Evolutionary conservation across 2,888 invertebrate genomes (phyloP).

Genomic region (Bugulina stolonifera): DNA sequence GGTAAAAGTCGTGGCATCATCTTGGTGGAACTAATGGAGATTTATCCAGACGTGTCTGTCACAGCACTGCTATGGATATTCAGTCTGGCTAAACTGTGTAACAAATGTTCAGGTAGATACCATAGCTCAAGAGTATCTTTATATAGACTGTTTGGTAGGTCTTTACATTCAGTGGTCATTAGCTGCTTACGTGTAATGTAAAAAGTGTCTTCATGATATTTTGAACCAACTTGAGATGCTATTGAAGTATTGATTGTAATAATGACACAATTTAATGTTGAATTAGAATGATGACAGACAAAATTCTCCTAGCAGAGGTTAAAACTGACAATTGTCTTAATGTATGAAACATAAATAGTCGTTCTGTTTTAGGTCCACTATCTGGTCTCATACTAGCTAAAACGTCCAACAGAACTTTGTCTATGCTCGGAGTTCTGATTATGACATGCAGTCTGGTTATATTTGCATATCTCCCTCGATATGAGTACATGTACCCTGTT

Average conservation of each 20-base stretch:
- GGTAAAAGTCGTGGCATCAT: slow-evolving; percentile 15
- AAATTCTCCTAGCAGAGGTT: too few species aligned
- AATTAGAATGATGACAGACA: too few species aligned
- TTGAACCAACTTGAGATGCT: too few species aligned
- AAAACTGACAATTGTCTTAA: too few species aligned
- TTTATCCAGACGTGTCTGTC: background rate
- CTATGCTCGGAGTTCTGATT: background rate
- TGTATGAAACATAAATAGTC: too few species aligned
- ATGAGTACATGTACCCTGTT: background rate
- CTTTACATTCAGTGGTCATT: too few species aligned
- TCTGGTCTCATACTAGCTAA: background rate
- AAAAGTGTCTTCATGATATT: too few species aligned
- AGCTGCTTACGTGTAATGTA: too few species aligned
- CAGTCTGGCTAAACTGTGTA: background rate
- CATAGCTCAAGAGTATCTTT: too few species aligned
- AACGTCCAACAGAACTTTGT: slow-evolving; percentile 1
- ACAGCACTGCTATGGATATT: background rate
- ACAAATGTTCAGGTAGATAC: background rate
- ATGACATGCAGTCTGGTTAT: background rate
- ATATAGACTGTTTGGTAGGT: too few species aligned
- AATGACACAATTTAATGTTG: too few species aligned
- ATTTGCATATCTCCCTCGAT: background rate
- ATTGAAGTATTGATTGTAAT: too few species aligned
- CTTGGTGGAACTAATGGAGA: slow-evolving; percentile 10
- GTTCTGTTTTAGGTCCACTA: background rate